Conservation (phyloP, 2,113 vertebrate genomes). For the Myotis lucifugus region DNA sequence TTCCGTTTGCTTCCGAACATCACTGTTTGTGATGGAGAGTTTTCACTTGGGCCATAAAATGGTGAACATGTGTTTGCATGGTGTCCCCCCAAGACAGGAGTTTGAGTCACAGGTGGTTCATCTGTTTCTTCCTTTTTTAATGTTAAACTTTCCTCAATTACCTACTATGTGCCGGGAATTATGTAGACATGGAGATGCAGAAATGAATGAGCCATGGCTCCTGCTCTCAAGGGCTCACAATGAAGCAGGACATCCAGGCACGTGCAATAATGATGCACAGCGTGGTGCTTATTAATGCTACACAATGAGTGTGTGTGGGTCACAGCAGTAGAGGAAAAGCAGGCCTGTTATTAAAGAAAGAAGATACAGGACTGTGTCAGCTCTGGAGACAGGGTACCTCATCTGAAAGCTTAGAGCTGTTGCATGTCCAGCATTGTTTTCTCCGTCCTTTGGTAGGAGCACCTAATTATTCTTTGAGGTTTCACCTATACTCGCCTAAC, state of each 20-base stretch:
- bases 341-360: background rate
- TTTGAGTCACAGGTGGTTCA: background rate
- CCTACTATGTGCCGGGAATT: background rate
- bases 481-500: background rate
- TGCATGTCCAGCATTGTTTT: background rate
- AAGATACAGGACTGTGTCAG: background rate
- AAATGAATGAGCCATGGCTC: no score
- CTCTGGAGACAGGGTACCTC: background rate
- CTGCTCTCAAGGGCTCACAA: background rate
- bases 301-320: background rate
- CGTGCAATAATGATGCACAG: fast-evolving
- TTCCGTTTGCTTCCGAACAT: background rate
- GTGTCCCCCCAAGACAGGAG: background rate
- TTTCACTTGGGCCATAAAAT: background rate
- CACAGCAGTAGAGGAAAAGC: background rate
- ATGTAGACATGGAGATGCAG: no score
- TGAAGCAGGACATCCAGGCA: background rate
- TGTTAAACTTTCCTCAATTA: background rate
- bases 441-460: background rate
- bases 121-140: background rate
- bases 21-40: background rate
- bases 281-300: no score
- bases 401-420: background rate
- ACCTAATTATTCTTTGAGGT: background rate
- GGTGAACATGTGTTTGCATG: background rate